Percentiles rank a stretch among this genome's conserved stretches.
These are phyloP conservation scores for Oreocharis arfaki DNA, from an alignment of 2,113 vertebrate species.

Conservation along the genomic window DNA sequence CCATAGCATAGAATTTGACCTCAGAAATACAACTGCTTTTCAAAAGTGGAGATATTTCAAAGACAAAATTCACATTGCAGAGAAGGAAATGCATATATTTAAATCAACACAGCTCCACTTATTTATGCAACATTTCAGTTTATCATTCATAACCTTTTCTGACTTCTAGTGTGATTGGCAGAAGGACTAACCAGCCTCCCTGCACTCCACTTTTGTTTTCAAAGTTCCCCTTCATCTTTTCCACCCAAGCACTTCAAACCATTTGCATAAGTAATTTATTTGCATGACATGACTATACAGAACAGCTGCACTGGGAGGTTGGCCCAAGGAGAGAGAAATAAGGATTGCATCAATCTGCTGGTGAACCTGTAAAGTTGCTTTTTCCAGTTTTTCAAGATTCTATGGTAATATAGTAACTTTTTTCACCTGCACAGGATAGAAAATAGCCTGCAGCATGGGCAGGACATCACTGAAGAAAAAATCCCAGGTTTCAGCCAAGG, in stretches of 20 bases:
- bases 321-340: neutral
- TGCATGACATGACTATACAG: neutral
- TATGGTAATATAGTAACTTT: neutral
- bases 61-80: neutral
- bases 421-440: slow-evolving; percentile 95
- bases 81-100: neutral
- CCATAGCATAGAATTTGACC: neutral
- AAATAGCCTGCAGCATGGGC: slow-evolving; percentile 94
- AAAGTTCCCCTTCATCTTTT: neutral
- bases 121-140: neutral
- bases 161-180: neutral
- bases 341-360: neutral
- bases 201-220: neutral
- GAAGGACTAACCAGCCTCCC: neutral
- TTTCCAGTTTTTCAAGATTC: slow-evolving; percentile 31
- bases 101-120: neutral
- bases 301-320: neutral
- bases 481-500: slow-evolving; percentile 95
- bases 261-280: neutral
- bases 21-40: neutral
- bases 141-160: neutral
- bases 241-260: neutral
- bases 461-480: slow-evolving; percentile 97
- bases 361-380: neutral
- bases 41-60: neutral